These are phyloP conservation scores for Drosophila percnosoma DNA, from an alignment of 2,888 invertebrate genomes.

Conservation along the genomic window DNA sequence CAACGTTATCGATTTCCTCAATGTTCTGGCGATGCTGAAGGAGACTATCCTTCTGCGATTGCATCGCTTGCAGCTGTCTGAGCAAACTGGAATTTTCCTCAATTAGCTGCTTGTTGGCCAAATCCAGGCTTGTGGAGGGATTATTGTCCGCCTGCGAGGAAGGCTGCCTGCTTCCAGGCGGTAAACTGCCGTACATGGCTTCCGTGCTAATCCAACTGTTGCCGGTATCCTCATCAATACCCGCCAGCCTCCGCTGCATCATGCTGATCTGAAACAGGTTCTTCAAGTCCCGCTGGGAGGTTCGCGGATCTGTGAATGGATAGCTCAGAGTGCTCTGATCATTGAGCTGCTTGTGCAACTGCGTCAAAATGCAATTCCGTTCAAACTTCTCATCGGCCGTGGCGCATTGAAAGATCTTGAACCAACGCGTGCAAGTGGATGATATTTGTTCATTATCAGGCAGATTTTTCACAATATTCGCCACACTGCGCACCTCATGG, in stretches of 20 bases:
- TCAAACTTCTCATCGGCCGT: slow-evolving; percentile 69
- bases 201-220: slow-evolving; percentile 1
- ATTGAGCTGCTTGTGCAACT: slow-evolving; percentile 77
- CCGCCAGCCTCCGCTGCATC: background rate
- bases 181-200: background rate
- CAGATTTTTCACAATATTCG: slow-evolving; percentile 31
- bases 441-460: slow-evolving; percentile 17
- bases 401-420: slow-evolving; percentile 73
- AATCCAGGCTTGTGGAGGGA: background rate
- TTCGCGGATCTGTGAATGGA: slow-evolving; percentile 71
- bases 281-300: slow-evolving; percentile 56
- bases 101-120: slow-evolving; percentile 21
- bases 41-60: slow-evolving; percentile 5
- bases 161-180: background rate
- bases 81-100: slow-evolving; percentile 29
- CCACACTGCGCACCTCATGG: slow-evolving; percentile 47
- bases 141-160: background rate
- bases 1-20: background rate
- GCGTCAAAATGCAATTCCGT: slow-evolving; percentile 77
- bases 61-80: slow-evolving; percentile 29
- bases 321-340: slow-evolving; percentile 47
- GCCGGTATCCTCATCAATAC: background rate
- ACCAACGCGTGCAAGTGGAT: slow-evolving; percentile 67
- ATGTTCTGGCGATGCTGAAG: background rate
- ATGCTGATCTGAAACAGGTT: slow-evolving; percentile 54